Percentiles rank a stretch among this genome's conserved stretches.
These are phyloP conservation scores for Onychomys arenicola DNA, from an alignment of 2,797 vertebrate species.

Conservation along the genomic window DNA sequence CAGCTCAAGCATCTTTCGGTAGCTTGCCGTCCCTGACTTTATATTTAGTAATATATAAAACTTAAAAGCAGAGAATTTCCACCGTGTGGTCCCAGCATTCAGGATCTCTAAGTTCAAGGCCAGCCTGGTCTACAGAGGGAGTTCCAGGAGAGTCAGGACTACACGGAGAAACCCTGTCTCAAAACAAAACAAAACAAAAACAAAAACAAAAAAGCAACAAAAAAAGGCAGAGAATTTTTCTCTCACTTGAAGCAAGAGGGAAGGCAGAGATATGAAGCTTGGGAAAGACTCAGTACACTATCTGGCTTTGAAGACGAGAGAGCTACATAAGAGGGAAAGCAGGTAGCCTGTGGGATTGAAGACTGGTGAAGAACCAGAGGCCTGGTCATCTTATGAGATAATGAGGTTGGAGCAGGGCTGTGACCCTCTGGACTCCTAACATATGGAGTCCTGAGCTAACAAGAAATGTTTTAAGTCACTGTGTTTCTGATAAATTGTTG, in stretches of 20 bases:
- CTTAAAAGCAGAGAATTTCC: constrained; percentile 18
- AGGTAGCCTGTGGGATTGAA: not conserved
- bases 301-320: not conserved
- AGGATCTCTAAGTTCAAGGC: not conserved
- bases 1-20: not conserved
- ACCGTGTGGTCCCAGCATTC: not conserved
- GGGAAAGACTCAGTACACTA: not conserved
- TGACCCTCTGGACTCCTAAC: not conserved
- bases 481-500: not conserved
- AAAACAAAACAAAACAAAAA: not conserved
- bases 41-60: not conserved
- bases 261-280: not conserved
- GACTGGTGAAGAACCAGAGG: not conserved
- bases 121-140: not conserved
- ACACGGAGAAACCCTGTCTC: not conserved
- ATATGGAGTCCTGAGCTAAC: not conserved
- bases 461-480: not conserved
- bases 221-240: not conserved
- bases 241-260: not conserved
- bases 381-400: not conserved
- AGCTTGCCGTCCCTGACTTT: constrained; percentile 3
- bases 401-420: not conserved
- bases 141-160: not conserved
- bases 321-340: not conserved
- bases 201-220: no score